Base-by-base conservation (phyloP, 2,113 vertebrate genomes). In the Scophthalmus maximus region DNA sequence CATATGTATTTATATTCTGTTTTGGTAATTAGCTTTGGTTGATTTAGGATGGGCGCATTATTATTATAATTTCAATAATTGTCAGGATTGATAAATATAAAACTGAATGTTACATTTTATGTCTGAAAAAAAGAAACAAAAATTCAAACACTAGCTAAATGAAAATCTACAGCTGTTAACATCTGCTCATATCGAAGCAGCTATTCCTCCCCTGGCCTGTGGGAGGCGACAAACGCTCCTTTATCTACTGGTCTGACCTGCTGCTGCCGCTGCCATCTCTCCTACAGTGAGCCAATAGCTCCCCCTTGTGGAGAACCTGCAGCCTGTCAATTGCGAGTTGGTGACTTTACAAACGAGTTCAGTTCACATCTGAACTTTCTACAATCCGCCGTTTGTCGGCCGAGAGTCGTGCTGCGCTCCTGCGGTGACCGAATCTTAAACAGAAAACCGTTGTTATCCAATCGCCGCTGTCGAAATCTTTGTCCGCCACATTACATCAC, bases 371-470 rank as follows among this genome's bases (percentile, higher is more conserved):
- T 23, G 15, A 44, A 44, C n/a, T n/a, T n/a, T n/a, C n/a, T n/a
- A n/a, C n/a, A n/a, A n/a, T n/a, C n/a, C n/a, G n/a, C n/a, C n/a
- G n/a, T n/a, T n/a, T n/a, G n/a, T n/a, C n/a, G n/a, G n/a, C n/a
- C n/a, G 20, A 47, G 38, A 68, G 67, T 44, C 20, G 14, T 38
- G 56, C 40, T 0, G 23, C 34, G 53, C 29, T n/a, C 59, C 26
- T 29, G 34, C 59, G 38, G 57, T 25, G 32, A 25, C 36, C 0
- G n/a, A 49, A 68, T 27, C 36, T 49, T 74, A 75, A 78, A 34
- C 32, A 49, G 17, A 9, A 64, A 79, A 83, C 29, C 5, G 12
- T 72, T 73, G n/a, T n/a, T n/a, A n/a, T n/a, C n/a, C n/a, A n/a
- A n/a, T n/a, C 46, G 36, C 61, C 25, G 14, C 36, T 1, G 68